Conservation (phyloP, 1,140 invertebrate species). For the Sitophilus oryzae region DNA sequence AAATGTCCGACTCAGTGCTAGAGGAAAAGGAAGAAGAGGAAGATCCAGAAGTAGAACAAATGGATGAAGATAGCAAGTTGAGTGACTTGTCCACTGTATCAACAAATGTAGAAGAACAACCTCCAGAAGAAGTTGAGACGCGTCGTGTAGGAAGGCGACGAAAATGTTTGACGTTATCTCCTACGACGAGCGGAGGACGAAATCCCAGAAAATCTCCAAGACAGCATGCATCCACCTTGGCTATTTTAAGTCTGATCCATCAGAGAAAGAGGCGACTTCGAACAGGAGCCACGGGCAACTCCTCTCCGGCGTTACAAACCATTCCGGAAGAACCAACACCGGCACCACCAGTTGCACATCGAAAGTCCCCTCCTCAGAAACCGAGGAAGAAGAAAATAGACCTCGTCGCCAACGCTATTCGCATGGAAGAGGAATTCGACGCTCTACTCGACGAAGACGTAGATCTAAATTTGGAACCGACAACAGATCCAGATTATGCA, state of each 20-base stretch:
- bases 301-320: slow-evolving; percentile 1
- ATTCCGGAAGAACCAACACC: slow-evolving; percentile 22
- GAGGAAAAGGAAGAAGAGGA: background rate
- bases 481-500: slow-evolving; percentile 13
- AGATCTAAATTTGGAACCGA: slow-evolving; percentile 23
- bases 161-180: background rate
- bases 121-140: background rate
- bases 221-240: slow-evolving; percentile 77
- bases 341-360: background rate
- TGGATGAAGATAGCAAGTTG: slow-evolving; percentile 35
- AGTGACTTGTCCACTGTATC: slow-evolving; percentile 23
- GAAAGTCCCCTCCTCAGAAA: slow-evolving; percentile 8
- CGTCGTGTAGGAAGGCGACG: slow-evolving; percentile 28
- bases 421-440: slow-evolving; percentile 30
- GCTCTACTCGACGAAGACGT: slow-evolving; percentile 18
- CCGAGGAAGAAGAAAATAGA: slow-evolving; percentile 24
- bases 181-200: slow-evolving; percentile 42
- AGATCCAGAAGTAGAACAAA: background rate
- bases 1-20: background rate
- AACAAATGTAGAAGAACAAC: slow-evolving; percentile 21
- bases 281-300: background rate
- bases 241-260: slow-evolving; percentile 62
- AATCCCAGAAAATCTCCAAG: slow-evolving; percentile 76
- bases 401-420: slow-evolving; percentile 21
- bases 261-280: slow-evolving; percentile 42